A percentile compares a stretch with the other conserved stretches of the same genome.
phyloP scores from a whole-genome alignment of 2,888 invertebrate genomes.

The Thyatira batis region DNA sequence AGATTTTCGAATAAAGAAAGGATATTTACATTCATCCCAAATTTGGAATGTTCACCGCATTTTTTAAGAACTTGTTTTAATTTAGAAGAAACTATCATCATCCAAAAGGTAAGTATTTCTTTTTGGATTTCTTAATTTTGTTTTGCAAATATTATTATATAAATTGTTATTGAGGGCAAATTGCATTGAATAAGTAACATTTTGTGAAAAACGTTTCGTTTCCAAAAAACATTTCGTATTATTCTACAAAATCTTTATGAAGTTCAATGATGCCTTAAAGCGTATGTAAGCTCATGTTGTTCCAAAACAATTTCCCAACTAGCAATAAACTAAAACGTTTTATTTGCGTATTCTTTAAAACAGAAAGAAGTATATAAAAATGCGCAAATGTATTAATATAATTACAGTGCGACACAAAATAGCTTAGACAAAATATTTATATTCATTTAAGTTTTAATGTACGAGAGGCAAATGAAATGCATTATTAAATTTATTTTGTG shows the following conservation, averaged over 20 bases:
- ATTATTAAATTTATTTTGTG: conserved; percentile 16
- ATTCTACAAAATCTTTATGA: neutral
- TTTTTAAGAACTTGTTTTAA: neutral
- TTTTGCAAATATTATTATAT: neutral
- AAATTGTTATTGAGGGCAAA: neutral
- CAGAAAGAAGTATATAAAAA: conserved; percentile 26
- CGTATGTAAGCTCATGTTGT: conserved; percentile 66
- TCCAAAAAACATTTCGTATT: neutral
- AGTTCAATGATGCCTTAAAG: conserved; percentile 46
- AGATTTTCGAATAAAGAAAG: neutral
- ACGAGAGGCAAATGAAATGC: neutral
- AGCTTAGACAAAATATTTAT: conserved; percentile 8
- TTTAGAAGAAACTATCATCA: too few species aligned
- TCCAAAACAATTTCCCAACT: conserved; percentile 53
- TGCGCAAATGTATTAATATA: conserved; percentile 36
- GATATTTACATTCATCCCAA: conserved; percentile 3
- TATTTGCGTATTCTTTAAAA: conserved; percentile 24
- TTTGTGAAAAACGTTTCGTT: neutral
- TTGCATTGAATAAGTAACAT: neutral
- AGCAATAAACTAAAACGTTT: conserved; percentile 51
- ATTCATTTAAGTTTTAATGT: neutral
- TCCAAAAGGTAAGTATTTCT: too few species aligned
- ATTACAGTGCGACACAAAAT: conserved; percentile 37
- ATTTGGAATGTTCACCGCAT: conserved; percentile 7
- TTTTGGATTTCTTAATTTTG: too few species aligned